These are phyloP conservation scores for Poecilia picta DNA, from an alignment of 2,797 vertebrate species.

Conservation along the genomic window DNA sequence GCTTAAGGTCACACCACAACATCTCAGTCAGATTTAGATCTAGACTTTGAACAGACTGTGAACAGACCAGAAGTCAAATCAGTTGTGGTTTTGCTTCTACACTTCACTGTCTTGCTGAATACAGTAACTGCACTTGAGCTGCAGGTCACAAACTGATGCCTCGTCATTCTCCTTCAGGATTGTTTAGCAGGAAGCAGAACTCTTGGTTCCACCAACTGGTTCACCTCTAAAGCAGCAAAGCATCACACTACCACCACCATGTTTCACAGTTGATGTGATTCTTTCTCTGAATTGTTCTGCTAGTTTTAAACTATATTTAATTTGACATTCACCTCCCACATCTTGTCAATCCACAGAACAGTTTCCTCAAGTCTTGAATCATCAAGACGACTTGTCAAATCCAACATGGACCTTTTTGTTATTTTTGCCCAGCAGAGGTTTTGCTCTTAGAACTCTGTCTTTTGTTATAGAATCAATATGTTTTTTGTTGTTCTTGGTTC, in stretches of 20 bases:
- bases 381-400: not conserved
- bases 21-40: not conserved
- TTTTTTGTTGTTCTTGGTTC: not conserved
- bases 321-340: too few species aligned
- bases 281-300: too few species aligned
- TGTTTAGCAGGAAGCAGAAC: too few species aligned
- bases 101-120: not conserved
- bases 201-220: not conserved
- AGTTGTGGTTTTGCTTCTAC: not conserved
- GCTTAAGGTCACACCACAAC: not conserved
- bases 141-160: too few species aligned
- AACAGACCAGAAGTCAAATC: not conserved
- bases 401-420: not conserved
- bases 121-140: too few species aligned
- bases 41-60: not conserved
- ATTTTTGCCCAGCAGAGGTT: not conserved
- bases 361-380: not conserved
- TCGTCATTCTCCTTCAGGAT: not conserved
- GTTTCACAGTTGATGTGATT: too few species aligned
- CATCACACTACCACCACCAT: too few species aligned
- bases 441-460: not conserved
- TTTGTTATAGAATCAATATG: not conserved
- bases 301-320: too few species aligned
- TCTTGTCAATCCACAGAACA: too few species aligned
- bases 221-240: too few species aligned